Conservation (phyloP, 2,113 vertebrate species). For the Hydropotes inermis region DNA sequence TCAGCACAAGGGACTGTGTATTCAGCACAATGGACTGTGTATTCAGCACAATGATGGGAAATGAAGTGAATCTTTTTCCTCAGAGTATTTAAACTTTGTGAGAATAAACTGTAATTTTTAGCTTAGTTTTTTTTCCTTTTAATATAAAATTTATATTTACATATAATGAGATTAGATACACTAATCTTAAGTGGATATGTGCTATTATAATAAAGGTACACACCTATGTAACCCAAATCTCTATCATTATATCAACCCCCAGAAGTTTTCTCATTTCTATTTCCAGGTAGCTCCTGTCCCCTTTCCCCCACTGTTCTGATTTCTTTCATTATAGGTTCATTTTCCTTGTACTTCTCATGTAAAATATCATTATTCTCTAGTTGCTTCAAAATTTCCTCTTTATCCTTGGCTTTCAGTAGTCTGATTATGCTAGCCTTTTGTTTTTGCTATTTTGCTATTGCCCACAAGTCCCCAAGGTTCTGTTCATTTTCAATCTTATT, state of each 20-base stretch:
- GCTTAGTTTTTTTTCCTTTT: neutral
- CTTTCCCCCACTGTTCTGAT: neutral
- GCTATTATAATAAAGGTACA: neutral
- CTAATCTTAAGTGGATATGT: neutral
- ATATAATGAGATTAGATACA: neutral
- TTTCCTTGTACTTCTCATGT: neutral
- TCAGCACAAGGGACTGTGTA: neutral
- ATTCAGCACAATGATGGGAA: neutral
- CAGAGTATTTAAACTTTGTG: neutral
- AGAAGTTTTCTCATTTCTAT: neutral
- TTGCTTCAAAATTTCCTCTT: neutral
- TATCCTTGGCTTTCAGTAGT: neutral
- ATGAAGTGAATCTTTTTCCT: neutral
- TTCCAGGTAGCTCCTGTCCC: neutral
- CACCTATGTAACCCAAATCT: neutral
- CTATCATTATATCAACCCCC: neutral
- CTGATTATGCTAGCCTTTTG: neutral
- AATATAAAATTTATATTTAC: neutral
- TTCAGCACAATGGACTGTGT: neutral
- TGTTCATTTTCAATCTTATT: neutral
- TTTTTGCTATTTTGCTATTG: neutral
- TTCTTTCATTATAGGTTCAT: neutral
- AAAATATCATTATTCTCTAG: neutral
- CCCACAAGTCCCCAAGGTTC: neutral
- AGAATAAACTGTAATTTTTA: neutral